Base-by-base conservation (phyloP, 1,140 invertebrate species). In the Euglossa dilemma region DNA sequence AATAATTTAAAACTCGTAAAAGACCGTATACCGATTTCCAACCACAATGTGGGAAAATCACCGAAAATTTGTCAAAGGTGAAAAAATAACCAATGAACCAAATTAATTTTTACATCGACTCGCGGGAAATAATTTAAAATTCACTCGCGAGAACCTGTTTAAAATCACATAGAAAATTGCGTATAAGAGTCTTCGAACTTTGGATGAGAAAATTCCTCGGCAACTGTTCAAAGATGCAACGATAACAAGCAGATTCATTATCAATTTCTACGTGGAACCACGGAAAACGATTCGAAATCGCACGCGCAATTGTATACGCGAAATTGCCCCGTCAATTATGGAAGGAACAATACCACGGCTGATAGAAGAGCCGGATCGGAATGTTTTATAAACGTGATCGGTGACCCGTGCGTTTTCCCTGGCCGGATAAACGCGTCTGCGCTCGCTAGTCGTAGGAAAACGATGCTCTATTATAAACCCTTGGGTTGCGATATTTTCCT, bases 301-400 rank as follows among this genome's bases (percentile, higher is more conserved):
- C 36, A 36, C 36, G 36, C 36, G 36, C 36, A 2, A 36, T 36
- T 36, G 4, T 36, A 36, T 36, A 63, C 66, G 59, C 63, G 57
- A 64, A 86, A 87, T 87, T 80, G 86, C 83, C 25, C 77, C 36
- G 75, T 87, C 83, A 87, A 87, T 87, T 87, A 87, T 84, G 72
- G 72, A 87, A 80, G 57, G 57, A 56, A 73, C 75, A 76, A 87
- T 80, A 87, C 50, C 45, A 9, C 20, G 66, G 14, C 12, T 20
- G 28, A 28, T 71, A 54, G 50, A 45, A 54, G 18, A 36, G 50
- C 57, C 9, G 25, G n/a, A 69, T 25, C 59, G 45, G 64, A 72
- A 84, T 82, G 78, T 61, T 70, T 20, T 56, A 61, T 52, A 70
- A 79, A 59, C 43, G 66, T n/a, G 77, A 47, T 70, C 54, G 66